Base-by-base conservation (phyloP, 2,797 vertebrate genomes). In the Dicrostonyx torquatus region DNA sequence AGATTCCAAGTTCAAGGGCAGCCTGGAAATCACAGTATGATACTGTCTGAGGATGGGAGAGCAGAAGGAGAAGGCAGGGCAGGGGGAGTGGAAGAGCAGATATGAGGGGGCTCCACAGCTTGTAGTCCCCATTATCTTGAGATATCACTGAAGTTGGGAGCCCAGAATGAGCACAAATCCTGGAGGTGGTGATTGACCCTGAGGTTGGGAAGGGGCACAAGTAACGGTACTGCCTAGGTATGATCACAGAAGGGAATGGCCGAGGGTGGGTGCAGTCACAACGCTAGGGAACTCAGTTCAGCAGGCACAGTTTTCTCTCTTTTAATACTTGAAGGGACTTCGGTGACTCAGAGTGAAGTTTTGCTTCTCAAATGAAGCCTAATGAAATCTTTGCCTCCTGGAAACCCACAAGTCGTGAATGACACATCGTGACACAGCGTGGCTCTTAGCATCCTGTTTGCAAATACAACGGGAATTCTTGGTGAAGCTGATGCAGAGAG, bases 361-460 rank as follows among this genome's bases (percentile, higher is more conserved):
- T 91, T 75, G 90, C 62, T 82, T 88, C 82, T 90, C 77, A 64
- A 50, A 20, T n/a, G 68, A 88, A 95, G 64, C 55, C 1, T 8
- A 79, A 88, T 50, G 84, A 92, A 45, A 12, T 72, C 22, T 37
- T 77, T 31, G 18, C 70, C 93, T 48, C 12, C 34, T 48, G 55
- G 78, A 24, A 48, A 37, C 73, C 48, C 62, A 13, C 13, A 37
- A 66, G 34, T n/a, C 18, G 1, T 34, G 50, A 64, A 50, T 95
- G 82, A 96, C 64, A 79, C 85, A 62, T 22, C 0, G 0, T 93
- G 96, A 96, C 87, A 84, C 97, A 95, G 26, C 62, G 31, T 24
- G n/a, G 58, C 53, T 48, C 1, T 72, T 75, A 53, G 64, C 75
- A 70, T 90, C 92, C 90, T 66, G 68, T 62, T 29, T 18, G n/a